phyloP scores from a whole-genome alignment of 2,888 invertebrate genomes.

The Holacanthella duospinosa region DNA sequence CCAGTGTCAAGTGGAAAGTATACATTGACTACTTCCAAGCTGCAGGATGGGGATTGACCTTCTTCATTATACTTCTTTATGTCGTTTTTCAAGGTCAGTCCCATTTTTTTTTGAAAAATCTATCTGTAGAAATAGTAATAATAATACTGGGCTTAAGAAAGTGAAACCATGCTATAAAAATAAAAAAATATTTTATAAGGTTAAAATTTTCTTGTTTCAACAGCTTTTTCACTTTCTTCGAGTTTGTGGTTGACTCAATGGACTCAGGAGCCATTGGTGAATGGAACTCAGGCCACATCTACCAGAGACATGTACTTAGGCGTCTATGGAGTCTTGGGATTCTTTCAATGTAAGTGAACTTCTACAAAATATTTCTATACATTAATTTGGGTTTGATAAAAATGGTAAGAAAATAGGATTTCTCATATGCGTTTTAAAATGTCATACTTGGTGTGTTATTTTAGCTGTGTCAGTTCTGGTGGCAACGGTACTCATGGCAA shows the following conservation, averaged over 20 bases:
- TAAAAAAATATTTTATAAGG: no score
- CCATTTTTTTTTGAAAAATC: no score
- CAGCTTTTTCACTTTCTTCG: conserved; percentile 38
- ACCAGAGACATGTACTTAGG: conserved; percentile 69
- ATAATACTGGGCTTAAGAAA: no score
- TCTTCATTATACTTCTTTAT: conserved; percentile 41
- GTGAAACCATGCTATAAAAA: no score
- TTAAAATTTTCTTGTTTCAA: no score
- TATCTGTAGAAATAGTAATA: no score
- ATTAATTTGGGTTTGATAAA: no score
- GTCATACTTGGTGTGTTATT: no score
- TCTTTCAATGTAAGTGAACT: conserved; percentile 68
- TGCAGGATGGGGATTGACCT: conserved; percentile 41
- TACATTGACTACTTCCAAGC: conserved; percentile 44
- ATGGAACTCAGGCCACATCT: conserved; percentile 43
- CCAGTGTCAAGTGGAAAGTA: conserved; percentile 45
- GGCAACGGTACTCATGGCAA: conserved; percentile 44
- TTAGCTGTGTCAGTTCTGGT: conserved; percentile 11
- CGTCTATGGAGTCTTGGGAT: conserved; percentile 75
- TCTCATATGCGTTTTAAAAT: no score
- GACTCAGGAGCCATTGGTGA: conserved; percentile 30
- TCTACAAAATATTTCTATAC: no score
- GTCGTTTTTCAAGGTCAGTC: conserved; percentile 32
- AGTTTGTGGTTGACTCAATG: conserved; percentile 39
- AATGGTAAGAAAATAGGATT: no score